Evolutionary conservation across 2,888 invertebrate genomes (phyloP), one percentile per base, ranked within the genome.

Genomic region (Tribolium freemani): DNA sequence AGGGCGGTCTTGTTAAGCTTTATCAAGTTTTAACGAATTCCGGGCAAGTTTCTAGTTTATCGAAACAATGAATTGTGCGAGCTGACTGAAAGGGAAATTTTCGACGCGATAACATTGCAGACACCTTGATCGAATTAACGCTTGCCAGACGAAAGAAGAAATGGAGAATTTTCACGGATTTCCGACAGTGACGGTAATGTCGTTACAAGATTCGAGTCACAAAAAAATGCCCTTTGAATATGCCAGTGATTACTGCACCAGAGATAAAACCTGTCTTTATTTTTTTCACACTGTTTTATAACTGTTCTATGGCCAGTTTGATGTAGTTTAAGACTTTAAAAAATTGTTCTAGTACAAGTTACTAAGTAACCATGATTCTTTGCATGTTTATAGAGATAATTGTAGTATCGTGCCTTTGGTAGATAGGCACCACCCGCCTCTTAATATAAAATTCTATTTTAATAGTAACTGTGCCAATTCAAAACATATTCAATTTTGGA

Each of bases 11-110:
- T 63, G 63, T 51, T 58, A 60, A 45, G 60, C 48, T 60, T 60
- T 60, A 48, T 63, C 50, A 63, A 51, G 50, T 50, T 61, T 58
- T 63, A 63, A 63, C 63, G 50, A 63, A 63, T 63, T 63, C 63
- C 50, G 63, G 61, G 13, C 61, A 61, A 61, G 61, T 60, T 60
- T 48, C 26, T 44, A 48, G 26, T 60, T 60, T 60, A 60, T 60
- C 60, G 60, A 60, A 60, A 60, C 60, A 60, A 60, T 60, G 60
- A 60, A 60, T 60, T 60, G 60, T 60, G 26, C 30, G 26, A 31
- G 2, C 30, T 11, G 26, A 13, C 6, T 26, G 46, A 48, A 57
- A 16, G 44, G 57, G 57, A 57, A 60, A 60, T 60, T 60, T 48
- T 60, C 26, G 16, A 5, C 11, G n/a, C 20, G 60, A 60, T 60